Conservation (phyloP, 2,797 vertebrate species). For the Sebastes nivosus region DNA sequence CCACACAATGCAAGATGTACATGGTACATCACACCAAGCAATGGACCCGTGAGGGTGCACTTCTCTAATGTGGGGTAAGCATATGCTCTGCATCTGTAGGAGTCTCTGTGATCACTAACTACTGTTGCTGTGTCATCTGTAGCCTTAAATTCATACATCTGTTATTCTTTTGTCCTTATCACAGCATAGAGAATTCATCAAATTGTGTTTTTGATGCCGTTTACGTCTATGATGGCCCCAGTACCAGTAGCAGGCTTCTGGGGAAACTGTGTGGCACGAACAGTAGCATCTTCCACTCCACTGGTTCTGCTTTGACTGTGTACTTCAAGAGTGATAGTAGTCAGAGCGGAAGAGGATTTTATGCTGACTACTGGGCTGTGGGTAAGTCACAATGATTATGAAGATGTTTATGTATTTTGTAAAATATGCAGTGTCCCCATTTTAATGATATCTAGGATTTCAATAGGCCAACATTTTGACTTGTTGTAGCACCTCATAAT, state of each 20-base stretch:
- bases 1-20: not conserved
- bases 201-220: slow-evolving; percentile 11
- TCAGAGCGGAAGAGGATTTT: slow-evolving; percentile 4
- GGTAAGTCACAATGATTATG: slow-evolving; percentile 31
- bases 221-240: slow-evolving; percentile 48
- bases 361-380: not conserved
- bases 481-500: not conserved
- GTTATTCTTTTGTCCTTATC: not conserved
- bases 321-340: not conserved
- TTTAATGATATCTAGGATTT: not conserved
- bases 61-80: slow-evolving; percentile 28
- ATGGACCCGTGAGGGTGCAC: not conserved
- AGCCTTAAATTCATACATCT: not conserved
- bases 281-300: slow-evolving; percentile 13
- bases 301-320: slow-evolving; percentile 45
- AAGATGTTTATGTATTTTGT: not conserved
- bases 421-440: not conserved
- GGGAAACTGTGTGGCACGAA: not conserved
- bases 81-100: not conserved
- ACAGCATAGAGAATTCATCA: slow-evolving; percentile 14
- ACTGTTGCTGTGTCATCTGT: not conserved
- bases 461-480: not conserved
- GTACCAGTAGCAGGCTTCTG: slow-evolving; percentile 5
- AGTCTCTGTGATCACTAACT: not conserved
- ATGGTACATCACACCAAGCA: slow-evolving; percentile 47